A percentile compares a stretch with the other conserved stretches of the same genome.
These are phyloP conservation scores for Clitarchus hookeri DNA, from an alignment of 2,888 invertebrate species.

Conservation along the genomic window DNA sequence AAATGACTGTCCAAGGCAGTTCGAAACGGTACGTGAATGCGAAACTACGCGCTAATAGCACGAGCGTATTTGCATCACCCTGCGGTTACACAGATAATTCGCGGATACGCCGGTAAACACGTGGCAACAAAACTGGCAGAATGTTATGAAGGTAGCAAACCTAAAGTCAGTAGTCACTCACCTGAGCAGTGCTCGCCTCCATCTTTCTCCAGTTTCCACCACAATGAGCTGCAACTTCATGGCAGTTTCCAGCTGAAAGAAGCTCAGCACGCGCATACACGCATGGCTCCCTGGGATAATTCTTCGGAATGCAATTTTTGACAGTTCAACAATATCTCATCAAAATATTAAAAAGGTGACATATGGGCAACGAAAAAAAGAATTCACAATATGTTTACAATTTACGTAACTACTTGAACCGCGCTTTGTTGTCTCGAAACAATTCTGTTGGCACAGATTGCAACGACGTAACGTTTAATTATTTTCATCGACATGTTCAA, in stretches of 20 bases:
- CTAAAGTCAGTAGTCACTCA: constrained; percentile 17
- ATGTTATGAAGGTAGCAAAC: background rate
- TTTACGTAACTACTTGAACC: background rate
- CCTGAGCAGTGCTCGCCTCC: constrained; percentile 54
- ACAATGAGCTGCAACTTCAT: constrained; percentile 60
- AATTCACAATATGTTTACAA: background rate
- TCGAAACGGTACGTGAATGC: too few relatives aligned
- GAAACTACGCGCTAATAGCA: too few relatives aligned
- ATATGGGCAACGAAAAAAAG: background rate
- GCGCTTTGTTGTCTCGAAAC: background rate
- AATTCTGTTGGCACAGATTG: background rate
- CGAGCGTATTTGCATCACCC: too few relatives aligned
- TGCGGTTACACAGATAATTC: too few relatives aligned
- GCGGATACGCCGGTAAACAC: background rate
- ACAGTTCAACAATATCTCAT: background rate
- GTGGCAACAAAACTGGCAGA: background rate
- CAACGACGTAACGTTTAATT: background rate
- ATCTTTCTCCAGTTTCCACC: constrained; percentile 59
- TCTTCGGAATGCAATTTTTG: background rate
- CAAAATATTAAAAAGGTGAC: background rate
- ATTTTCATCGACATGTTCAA: background rate
- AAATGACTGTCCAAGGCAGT: background rate
- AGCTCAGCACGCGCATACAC: constrained; percentile 20
- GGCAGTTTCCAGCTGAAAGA: constrained; percentile 35
- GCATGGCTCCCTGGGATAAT: background rate